Percentiles rank a stretch among this genome's conserved stretches.
Conservation (phyloP, 1,140 invertebrate genomes). For the Caenorhabditis briggsae region DNA sequence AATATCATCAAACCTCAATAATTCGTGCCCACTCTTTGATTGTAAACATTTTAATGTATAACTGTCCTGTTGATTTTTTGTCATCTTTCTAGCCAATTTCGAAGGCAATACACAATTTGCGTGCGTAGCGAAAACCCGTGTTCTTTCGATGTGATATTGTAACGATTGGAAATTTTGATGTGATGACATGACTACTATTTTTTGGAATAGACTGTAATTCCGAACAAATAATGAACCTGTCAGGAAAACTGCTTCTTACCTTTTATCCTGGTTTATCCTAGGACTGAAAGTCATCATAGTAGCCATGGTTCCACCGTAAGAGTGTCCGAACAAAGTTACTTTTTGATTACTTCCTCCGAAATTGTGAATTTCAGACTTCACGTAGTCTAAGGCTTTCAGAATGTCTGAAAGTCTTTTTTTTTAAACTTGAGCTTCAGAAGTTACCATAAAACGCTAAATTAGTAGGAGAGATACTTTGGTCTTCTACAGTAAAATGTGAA, state of each 20-base stretch:
- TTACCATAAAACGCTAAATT: slow-evolving; percentile 48
- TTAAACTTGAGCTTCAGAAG: not conserved
- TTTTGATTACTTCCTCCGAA: slow-evolving; percentile 43
- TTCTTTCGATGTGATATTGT: not conserved
- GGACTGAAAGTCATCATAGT: slow-evolving; percentile 2
- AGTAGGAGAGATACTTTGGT: slow-evolving; percentile 40
- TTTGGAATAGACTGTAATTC: slow-evolving; percentile 54
- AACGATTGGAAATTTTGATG: not conserved
- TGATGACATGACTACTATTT: not conserved
- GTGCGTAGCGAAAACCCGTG: not conserved
- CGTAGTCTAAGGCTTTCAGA: not conserved
- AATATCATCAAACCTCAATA: not conserved
- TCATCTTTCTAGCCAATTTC: not conserved
- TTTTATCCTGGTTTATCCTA: slow-evolving; percentile 25
- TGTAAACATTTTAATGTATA: slow-evolving; percentile 34
- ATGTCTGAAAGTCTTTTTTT: slow-evolving; percentile 38
- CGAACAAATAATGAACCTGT: not conserved
- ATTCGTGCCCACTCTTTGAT: not conserved
- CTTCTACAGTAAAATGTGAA: not conserved
- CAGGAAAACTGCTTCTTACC: not conserved
- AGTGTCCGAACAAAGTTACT: slow-evolving; percentile 46
- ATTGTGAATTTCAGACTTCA: slow-evolving; percentile 26
- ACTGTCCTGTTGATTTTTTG: not conserved
- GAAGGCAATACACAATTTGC: not conserved
- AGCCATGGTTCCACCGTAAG: slow-evolving; percentile 18